Evolutionary conservation across 2,797 vertebrate genomes (phyloP).

Genomic region (Coregonus suidteri): DNA sequence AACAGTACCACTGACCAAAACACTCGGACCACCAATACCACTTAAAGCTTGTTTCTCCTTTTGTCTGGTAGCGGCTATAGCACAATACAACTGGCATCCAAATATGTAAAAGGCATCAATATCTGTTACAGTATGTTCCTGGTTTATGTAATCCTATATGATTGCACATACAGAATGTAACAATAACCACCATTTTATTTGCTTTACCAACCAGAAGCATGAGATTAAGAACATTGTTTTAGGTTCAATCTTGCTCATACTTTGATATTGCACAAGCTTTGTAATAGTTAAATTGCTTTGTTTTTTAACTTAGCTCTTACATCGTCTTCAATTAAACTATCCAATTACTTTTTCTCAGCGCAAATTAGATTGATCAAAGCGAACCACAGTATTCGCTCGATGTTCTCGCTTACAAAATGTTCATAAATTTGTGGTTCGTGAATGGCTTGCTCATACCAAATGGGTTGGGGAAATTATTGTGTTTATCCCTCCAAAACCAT

Average conservation of each 20-base stretch:
- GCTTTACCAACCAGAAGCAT: not conserved
- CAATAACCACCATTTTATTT: not conserved
- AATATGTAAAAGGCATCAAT: not conserved
- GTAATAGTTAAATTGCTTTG: conserved; percentile 24
- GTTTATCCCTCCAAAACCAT: conserved; percentile 62
- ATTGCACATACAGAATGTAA: not conserved
- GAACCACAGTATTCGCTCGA: conserved; percentile 56
- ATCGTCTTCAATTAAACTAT: conserved; percentile 48
- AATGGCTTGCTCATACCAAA: conserved; percentile 64
- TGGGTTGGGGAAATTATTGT: conserved; percentile 66
- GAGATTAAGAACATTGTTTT: not conserved
- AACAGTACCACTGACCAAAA: not conserved
- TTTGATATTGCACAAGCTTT: conserved; percentile 43
- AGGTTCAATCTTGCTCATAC: conserved; percentile 3
- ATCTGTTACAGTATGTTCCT: not conserved
- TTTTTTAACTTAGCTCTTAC: conserved; percentile 29
- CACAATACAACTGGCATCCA: not conserved
- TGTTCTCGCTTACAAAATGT: conserved; percentile 52
- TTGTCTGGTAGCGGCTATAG: not conserved
- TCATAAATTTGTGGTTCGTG: conserved; percentile 61
- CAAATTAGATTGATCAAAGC: conserved; percentile 65
- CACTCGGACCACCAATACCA: not conserved
- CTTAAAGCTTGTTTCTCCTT: not conserved
- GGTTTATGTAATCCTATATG: conserved; percentile 2
- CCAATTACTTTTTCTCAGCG: conserved; percentile 24